Evolutionary conservation across 2,888 invertebrate genomes (phyloP), one percentile per base, ranked within the genome.

Genomic region (Ophion costatus): DNA sequence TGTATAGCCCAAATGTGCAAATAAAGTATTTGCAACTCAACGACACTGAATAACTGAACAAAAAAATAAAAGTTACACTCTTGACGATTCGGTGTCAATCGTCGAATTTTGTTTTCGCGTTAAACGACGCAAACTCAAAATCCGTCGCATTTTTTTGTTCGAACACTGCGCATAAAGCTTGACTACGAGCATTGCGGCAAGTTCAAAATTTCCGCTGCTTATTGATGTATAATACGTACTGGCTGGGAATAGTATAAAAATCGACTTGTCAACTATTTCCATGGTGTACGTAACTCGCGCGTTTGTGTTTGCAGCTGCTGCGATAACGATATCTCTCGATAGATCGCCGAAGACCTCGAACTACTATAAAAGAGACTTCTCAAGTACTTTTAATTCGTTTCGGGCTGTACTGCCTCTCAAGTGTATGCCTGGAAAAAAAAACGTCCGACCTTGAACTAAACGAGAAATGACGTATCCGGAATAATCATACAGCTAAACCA

Each of bases 321-420:
- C 33, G 45, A 29, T 29, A 56, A 17, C 56, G 33, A 7, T 11
- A 70, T 70, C 70, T n/a, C 56, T 2, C 24, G 56, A 57, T 70
- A 33, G 5, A 51, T 57, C 29, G 56, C n/a, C n/a, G 17, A 56
- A 57, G 33, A 70, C 70, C 10, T 70, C 56, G n/a, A 33, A 70
- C 33, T 56, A 69, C 9, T 17, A 10, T 56, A n/a, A n/a, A 17
- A 56, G 29, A 51, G 56, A 56, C 56, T 51, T 70, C 24, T 17
- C 17, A 67, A 67, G 14, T 3, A 14, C 22, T 20, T 45, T 45
- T 1, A 11, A 69, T 22, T 45, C 38, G 45, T 45, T 45, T 22
- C 67, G 42, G 6, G 17, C 29, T 29, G 24, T 29, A 29, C 1
- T 11, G 17, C 14, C 17, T 51, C 17, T 51, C 51, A 51, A 51